Evolutionary conservation across 2,888 invertebrate genomes (phyloP), one percentile per base, ranked within the genome.

Genomic region (Rhorus exstirpatorius): DNA sequence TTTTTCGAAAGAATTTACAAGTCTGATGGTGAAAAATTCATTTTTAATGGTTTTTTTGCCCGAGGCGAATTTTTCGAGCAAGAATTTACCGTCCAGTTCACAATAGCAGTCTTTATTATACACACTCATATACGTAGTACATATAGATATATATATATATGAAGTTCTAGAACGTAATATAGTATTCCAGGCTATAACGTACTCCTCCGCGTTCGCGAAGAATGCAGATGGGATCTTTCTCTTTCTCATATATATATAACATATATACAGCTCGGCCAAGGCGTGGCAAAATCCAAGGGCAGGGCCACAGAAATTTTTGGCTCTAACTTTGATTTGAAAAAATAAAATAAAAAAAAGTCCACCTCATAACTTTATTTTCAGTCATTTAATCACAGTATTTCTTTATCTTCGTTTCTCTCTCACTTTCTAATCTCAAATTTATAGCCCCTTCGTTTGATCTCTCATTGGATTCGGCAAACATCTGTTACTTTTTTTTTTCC

Each of bases 221-320:
- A 78, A 78, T 78, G 81, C 78, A 63, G 72, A 78, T 75, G 81
- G 12, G 65, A 35, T 24, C 53, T 61, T 63, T 70, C 68, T 61
- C 41, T 49, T 46, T 46, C 4, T 14, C n/a, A 60, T 14, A 12
- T 38, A 12, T 31, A 19, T 10, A 26, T 21, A 49, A 24, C 4
- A 10, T 12, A 61, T 10, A 17, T 38, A n/a, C 31, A 35, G 60
- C 21, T 14, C 55, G 58, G 14, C 61, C 60, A 31, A 82, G 81
- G 81, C 78, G 81, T 82, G 81, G 72, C 78, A 74, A 49, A 51
- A 65, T 31, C 71, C 78, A 78, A 82, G 81, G 78, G 81, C 81
- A 82, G 74, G 70, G 81, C 78, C 74, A 63, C 14, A 17, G 12
- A 49, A 55, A 68, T 74, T 74, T 82, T 81, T 70, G 61, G 46